phyloP scores from a whole-genome alignment of 2,888 invertebrate genomes.

The Hirtodrosophila confusa region DNA sequence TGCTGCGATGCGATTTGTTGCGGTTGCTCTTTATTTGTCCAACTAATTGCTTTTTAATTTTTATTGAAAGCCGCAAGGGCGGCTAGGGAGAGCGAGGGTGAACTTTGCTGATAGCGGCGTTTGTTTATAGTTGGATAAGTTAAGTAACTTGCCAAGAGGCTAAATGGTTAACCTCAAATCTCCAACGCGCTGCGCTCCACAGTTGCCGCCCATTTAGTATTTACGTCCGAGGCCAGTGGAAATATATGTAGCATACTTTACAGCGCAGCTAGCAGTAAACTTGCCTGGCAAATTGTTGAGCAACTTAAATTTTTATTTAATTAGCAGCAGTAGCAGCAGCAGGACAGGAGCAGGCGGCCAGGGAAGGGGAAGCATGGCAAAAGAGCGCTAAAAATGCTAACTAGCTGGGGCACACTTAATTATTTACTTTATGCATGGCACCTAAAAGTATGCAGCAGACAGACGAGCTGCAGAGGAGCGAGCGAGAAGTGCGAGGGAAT shows the following conservation, averaged over 20 bases:
- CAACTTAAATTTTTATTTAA: constrained; percentile 75
- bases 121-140: constrained; percentile 25
- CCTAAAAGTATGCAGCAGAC: constrained; percentile 67
- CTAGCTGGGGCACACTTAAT: constrained; percentile 70
- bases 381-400: constrained; percentile 58
- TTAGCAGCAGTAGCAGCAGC: constrained; percentile 42
- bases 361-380: constrained; percentile 20
- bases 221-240: background rate
- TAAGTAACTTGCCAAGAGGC: constrained; percentile 27
- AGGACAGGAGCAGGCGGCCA: background rate
- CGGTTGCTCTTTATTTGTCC: constrained; percentile 56
- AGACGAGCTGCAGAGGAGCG: constrained; percentile 26
- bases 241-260: constrained; percentile 21
- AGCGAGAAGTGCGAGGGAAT: too few species aligned
- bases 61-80: constrained; percentile 47
- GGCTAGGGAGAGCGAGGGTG: background rate
- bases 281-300: constrained; percentile 60
- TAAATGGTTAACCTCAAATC: constrained; percentile 41
- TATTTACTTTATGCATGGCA: constrained; percentile 77
- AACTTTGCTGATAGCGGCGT: constrained; percentile 7
- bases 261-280: constrained; percentile 36
- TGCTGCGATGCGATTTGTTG: constrained; percentile 46
- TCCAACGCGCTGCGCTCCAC: constrained; percentile 17
- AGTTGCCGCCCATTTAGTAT: constrained; percentile 5
- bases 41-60: constrained; percentile 73